Conservation (phyloP, 1,140 invertebrate species). For the Apocrypta bakeri region DNA sequence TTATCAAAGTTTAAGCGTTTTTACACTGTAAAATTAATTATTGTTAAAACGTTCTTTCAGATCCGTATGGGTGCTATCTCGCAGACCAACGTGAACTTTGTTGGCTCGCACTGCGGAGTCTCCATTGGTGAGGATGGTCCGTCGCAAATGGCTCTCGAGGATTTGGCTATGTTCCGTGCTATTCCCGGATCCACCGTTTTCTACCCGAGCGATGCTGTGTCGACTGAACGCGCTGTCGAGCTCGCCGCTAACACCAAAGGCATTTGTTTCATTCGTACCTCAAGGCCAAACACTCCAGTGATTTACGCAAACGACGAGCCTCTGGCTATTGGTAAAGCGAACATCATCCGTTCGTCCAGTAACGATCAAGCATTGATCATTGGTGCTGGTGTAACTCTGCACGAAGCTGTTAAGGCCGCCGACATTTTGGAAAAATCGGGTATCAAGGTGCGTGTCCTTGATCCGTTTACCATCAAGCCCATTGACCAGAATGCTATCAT, state of each 20-base stretch:
- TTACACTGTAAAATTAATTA: background rate
- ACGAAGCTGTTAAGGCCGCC: conserved; percentile 92
- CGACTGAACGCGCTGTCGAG: conserved; percentile 94
- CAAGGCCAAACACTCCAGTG: conserved; percentile 90
- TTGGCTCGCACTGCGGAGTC: conserved; percentile 95
- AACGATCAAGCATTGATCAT: conserved; percentile 91
- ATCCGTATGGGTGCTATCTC: conserved; percentile 99
- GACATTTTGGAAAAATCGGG: conserved; percentile 82
- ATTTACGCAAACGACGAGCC: conserved; percentile 91
- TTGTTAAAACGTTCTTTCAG: conserved; percentile 68
- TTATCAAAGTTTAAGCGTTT: too few relatives aligned
- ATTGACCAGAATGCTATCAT: conserved; percentile 88
- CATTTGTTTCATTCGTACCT: conserved; percentile 97
- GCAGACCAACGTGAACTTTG: conserved; percentile 97
- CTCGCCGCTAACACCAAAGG: conserved; percentile 96
- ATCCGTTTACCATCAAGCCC: conserved; percentile 97
- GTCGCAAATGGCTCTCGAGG: conserved; percentile 99
- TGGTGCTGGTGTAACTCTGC: conserved; percentile 93
- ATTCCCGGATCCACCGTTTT: conserved; percentile 96
- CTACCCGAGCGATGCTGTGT: conserved; percentile 97
- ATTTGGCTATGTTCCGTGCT: conserved; percentile 95
- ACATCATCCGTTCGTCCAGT: conserved; percentile 83
- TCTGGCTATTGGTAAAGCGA: conserved; percentile 87
- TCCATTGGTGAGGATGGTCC: conserved; percentile 98
- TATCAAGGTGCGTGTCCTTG: conserved; percentile 87